These are phyloP conservation scores for Cynodonichthys magdalenae DNA, from an alignment of 2,797 vertebrate genomes.

Conservation along the genomic window DNA sequence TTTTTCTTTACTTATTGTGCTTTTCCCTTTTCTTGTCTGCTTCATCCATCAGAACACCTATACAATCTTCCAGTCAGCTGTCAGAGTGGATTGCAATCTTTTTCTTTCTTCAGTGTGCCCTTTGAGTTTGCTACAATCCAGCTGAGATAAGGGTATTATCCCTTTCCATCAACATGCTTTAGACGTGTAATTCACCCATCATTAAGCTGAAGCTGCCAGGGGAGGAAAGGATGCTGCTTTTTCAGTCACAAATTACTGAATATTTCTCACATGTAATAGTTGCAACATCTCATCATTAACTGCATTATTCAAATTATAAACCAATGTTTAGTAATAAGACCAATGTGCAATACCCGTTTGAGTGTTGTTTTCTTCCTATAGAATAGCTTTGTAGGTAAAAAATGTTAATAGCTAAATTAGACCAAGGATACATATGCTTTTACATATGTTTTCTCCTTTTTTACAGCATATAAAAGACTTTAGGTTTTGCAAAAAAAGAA, in stretches of 20 bases:
- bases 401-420: neutral
- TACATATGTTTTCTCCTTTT: too few species aligned
- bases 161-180: conserved; percentile 44
- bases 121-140: conserved; percentile 46
- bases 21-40: conserved; percentile 1
- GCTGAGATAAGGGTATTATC: conserved; percentile 58
- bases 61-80: conserved; percentile 31
- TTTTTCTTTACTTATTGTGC: neutral
- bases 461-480: too few species aligned
- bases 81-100: conserved; percentile 41
- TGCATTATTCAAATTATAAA: too few species aligned
- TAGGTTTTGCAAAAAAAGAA: too few species aligned
- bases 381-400: neutral
- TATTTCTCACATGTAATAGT: neutral
- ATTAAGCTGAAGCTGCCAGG: conserved; percentile 13
- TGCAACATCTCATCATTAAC: neutral
- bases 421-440: too few species aligned
- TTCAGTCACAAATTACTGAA: neutral
- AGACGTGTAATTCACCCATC: conserved; percentile 34
- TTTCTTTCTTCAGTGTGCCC: conserved; percentile 50
- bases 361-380: neutral
- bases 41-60: conserved; percentile 35
- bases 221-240: conserved; percentile 10
- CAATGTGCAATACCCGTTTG: too few species aligned
- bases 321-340: too few species aligned